Conservation (phyloP, 2,888 invertebrate genomes). For the Caenorhabditis panamensis region DNA sequence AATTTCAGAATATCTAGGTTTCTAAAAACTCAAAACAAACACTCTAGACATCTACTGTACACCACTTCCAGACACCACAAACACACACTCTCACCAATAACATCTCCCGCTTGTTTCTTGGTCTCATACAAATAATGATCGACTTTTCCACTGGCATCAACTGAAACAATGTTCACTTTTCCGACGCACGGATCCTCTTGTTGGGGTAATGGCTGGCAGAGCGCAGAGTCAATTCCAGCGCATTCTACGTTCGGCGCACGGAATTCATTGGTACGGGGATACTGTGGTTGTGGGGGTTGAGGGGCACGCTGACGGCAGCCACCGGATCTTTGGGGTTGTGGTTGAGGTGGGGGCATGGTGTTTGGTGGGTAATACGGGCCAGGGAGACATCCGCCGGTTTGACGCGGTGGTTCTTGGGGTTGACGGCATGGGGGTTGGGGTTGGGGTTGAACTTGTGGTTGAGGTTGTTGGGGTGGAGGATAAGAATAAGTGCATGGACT, state of each 20-base stretch:
- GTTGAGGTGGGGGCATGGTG: slow-evolving; percentile 54
- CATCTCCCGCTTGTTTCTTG: slow-evolving; percentile 62
- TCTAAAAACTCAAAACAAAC: background rate
- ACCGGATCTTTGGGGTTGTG: slow-evolving; percentile 21
- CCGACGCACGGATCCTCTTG: slow-evolving; percentile 62
- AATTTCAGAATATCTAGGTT: no score
- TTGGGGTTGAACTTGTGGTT: no score
- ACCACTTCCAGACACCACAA: no score
- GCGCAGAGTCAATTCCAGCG: slow-evolving; percentile 44
- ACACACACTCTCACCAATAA: slow-evolving; percentile 60
- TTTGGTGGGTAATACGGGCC: slow-evolving; percentile 57
- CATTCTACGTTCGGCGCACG: slow-evolving; percentile 56
- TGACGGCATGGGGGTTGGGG: slow-evolving; percentile 4
- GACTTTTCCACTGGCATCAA: slow-evolving; percentile 63
- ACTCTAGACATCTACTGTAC: background rate
- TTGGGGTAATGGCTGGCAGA: slow-evolving; percentile 41
- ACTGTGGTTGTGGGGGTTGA: slow-evolving; percentile 40
- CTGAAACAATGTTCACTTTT: slow-evolving; percentile 69
- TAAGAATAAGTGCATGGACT: slow-evolving; percentile 50
- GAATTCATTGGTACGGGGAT: slow-evolving; percentile 52
- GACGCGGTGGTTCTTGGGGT: slow-evolving; percentile 22
- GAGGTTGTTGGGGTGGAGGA: slow-evolving; percentile 37
- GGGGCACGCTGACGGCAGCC: slow-evolving; percentile 49
- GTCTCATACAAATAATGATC: slow-evolving; percentile 69
- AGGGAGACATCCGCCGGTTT: slow-evolving; percentile 49